Evolutionary conservation across 2,113 vertebrate genomes (phyloP).

Genomic region (Cervus canadensis): DNA sequence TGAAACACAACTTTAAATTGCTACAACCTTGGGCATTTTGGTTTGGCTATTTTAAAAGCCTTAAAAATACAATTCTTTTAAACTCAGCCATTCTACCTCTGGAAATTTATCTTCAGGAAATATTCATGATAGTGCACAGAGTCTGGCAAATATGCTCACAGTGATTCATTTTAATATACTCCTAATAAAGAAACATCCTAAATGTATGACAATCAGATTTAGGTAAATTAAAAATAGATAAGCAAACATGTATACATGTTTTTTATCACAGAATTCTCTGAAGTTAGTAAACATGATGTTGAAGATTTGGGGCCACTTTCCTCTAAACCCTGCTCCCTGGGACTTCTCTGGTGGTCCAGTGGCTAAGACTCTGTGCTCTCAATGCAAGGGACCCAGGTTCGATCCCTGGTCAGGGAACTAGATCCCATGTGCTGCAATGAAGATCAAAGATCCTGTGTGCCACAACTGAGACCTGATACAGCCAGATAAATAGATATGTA

Average conservation of each 20-base stretch:
- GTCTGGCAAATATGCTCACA: not conserved
- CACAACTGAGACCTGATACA: too few species aligned
- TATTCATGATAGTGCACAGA: not conserved
- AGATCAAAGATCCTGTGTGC: too few species aligned
- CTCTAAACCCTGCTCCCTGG: not conserved
- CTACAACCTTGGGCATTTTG: not conserved
- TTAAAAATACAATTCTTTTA: not conserved
- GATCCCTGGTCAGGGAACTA: too few species aligned
- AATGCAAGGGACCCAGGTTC: too few species aligned
- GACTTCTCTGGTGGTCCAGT: too few species aligned
- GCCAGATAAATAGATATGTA: too few species aligned
- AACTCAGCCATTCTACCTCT: not conserved
- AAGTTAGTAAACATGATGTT: not conserved
- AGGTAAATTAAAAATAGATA: not conserved
- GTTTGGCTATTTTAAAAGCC: not conserved
- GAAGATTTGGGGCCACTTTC: not conserved
- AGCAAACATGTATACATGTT: not conserved
- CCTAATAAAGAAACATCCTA: not conserved
- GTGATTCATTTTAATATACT: not conserved
- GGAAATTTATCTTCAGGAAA: not conserved
- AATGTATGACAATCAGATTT: not conserved
- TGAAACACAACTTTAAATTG: not conserved
- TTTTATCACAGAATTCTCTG: not conserved
- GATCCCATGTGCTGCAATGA: too few species aligned
- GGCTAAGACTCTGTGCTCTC: too few species aligned